phyloP scores from a whole-genome alignment of 2,113 vertebrate genomes.

The Urocolius indicus region DNA sequence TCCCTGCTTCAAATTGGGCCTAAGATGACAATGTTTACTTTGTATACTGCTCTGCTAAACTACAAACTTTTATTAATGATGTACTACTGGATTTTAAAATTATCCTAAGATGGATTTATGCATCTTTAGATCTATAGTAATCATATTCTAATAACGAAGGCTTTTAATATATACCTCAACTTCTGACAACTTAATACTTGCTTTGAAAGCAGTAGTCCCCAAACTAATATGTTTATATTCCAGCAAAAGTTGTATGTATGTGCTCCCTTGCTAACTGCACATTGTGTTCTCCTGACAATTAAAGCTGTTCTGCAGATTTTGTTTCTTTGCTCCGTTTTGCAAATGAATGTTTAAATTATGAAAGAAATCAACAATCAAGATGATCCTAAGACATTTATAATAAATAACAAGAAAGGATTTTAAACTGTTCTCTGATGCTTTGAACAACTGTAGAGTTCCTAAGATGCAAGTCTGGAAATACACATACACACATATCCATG shows the following conservation, averaged over 20 bases:
- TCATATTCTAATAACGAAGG: slow-evolving; percentile 73
- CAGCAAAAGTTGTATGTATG: neutral
- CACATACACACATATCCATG: neutral
- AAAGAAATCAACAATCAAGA: slow-evolving; percentile 55
- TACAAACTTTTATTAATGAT: slow-evolving; percentile 68
- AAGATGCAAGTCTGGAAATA: slow-evolving; percentile 14
- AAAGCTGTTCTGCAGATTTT: neutral
- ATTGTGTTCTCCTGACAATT: neutral
- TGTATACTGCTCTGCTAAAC: slow-evolving; percentile 49
- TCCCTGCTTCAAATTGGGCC: slow-evolving; percentile 9
- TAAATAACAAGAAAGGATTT: slow-evolving; percentile 22
- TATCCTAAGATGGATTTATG: slow-evolving; percentile 70
- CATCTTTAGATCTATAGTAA: slow-evolving; percentile 57
- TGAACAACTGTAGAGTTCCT: neutral
- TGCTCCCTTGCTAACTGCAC: slow-evolving; percentile 7
- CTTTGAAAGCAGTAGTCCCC: slow-evolving; percentile 73
- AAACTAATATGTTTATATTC: slow-evolving; percentile 68
- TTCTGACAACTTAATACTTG: slow-evolving; percentile 71
- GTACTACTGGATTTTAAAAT: slow-evolving; percentile 54
- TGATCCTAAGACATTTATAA: slow-evolving; percentile 10
- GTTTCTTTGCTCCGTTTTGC: slow-evolving; percentile 1
- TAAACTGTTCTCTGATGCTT: slow-evolving; percentile 9
- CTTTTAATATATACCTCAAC: slow-evolving; percentile 63
- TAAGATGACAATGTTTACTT: slow-evolving; percentile 34
- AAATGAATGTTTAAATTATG: slow-evolving; percentile 5